Evolutionary conservation across 2,113 vertebrate genomes (phyloP).

Genomic region (Oenanthe oenanthe): DNA sequence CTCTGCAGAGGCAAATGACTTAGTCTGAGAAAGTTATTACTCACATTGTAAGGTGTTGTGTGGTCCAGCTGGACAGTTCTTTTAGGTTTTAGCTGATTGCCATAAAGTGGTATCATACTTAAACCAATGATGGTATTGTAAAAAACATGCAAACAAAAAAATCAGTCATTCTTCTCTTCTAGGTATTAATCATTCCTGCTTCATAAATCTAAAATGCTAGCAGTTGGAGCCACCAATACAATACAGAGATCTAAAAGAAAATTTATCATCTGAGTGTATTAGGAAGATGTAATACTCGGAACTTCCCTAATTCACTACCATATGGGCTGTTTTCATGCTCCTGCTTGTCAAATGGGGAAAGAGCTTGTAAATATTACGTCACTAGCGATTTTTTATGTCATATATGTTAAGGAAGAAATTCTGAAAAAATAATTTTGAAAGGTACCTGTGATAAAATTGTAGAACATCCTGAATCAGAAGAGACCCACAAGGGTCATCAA

Average conservation of each 20-base stretch:
- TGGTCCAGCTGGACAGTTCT: neutral
- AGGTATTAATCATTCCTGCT: neutral
- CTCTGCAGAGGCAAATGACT: neutral
- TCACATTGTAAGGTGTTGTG: neutral
- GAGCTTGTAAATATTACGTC: neutral
- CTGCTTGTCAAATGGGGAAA: neutral
- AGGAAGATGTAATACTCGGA: neutral
- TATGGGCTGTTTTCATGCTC: accelerated
- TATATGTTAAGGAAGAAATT: neutral
- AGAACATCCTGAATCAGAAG: neutral
- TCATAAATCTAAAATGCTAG: neutral
- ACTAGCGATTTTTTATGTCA: neutral
- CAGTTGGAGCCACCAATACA: neutral
- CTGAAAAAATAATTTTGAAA: neutral
- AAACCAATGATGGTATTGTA: neutral
- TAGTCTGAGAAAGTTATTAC: neutral
- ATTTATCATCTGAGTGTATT: neutral
- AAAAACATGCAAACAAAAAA: neutral
- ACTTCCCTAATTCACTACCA: neutral
- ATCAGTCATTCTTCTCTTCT: neutral
- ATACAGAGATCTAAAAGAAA: neutral
- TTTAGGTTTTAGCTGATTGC: neutral
- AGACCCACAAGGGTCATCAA: neutral
- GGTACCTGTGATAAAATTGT: neutral
- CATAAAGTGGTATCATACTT: neutral